Conservation (phyloP, 2,888 invertebrate species). For the Cerastoderma edule region DNA sequence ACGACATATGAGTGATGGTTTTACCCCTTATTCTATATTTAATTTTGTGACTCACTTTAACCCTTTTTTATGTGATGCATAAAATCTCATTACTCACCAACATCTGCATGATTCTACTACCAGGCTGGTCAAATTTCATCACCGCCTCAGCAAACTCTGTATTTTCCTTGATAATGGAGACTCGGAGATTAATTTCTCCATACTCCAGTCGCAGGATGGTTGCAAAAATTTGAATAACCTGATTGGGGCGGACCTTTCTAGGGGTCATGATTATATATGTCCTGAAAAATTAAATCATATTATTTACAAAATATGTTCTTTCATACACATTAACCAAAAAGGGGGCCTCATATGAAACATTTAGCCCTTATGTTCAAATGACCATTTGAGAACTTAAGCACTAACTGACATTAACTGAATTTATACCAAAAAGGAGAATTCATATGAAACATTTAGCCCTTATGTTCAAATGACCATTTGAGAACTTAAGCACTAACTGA, state of each 20-base stretch:
- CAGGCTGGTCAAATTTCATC: slow-evolving; percentile 90
- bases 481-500: no score
- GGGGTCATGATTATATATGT: slow-evolving; percentile 97
- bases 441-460: no score
- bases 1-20: no score
- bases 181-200: slow-evolving; percentile 91
- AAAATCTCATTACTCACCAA: slow-evolving; percentile 87
- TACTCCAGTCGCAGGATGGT: slow-evolving; percentile 90
- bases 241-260: slow-evolving; percentile 94
- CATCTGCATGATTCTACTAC: slow-evolving; percentile 93
- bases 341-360: no score
- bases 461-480: no score
- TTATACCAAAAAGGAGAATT: no score
- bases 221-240: slow-evolving; percentile 94
- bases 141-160: slow-evolving; percentile 92
- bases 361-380: no score
- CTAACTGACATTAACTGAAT: no score
- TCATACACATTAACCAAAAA: neutral
- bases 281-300: slow-evolving; percentile 84
- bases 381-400: no score
- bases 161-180: slow-evolving; percentile 94
- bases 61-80: no score
- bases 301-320: neutral
- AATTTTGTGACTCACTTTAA: no score
- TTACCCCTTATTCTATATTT: no score